Conservation (phyloP, 2,888 invertebrate genomes). For the Alloscopus bannaensis region DNA sequence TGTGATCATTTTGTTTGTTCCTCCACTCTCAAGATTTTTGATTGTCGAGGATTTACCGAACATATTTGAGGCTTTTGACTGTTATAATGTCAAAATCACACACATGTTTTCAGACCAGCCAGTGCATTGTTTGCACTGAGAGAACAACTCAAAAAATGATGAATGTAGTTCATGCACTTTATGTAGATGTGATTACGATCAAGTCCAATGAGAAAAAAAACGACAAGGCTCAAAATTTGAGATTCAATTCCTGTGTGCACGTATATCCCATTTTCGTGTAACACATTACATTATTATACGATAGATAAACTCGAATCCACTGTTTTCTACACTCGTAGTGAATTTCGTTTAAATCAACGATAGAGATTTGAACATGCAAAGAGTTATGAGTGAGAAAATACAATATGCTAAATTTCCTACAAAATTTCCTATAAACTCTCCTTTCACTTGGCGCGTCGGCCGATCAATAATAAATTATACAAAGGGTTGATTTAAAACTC, state of each 20-base stretch:
- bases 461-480: slow-evolving; percentile 26
- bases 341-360: no score
- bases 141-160: slow-evolving; percentile 33
- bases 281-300: slow-evolving; percentile 12
- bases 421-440: neutral
- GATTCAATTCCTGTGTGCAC: slow-evolving; percentile 6
- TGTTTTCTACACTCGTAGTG: no score
- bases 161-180: slow-evolving; percentile 25
- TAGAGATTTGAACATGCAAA: no score
- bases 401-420: no score
- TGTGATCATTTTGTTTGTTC: slow-evolving; percentile 13
- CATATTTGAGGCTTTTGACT: slow-evolving; percentile 36
- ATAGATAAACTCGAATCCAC: no score
- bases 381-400: no score
- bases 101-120: slow-evolving; percentile 31
- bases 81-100: slow-evolving; percentile 52
- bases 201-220: slow-evolving; percentile 19
- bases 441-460: slow-evolving; percentile 3
- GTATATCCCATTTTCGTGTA: slow-evolving; percentile 13
- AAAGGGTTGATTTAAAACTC: slow-evolving; percentile 9
- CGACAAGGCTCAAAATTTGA: slow-evolving; percentile 26
- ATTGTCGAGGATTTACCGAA: slow-evolving; percentile 16
- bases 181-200: neutral
- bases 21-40: slow-evolving; percentile 10
- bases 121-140: slow-evolving; percentile 30